phyloP scores from a whole-genome alignment of 1,140 invertebrate species.

The Drosophila saltans region DNA sequence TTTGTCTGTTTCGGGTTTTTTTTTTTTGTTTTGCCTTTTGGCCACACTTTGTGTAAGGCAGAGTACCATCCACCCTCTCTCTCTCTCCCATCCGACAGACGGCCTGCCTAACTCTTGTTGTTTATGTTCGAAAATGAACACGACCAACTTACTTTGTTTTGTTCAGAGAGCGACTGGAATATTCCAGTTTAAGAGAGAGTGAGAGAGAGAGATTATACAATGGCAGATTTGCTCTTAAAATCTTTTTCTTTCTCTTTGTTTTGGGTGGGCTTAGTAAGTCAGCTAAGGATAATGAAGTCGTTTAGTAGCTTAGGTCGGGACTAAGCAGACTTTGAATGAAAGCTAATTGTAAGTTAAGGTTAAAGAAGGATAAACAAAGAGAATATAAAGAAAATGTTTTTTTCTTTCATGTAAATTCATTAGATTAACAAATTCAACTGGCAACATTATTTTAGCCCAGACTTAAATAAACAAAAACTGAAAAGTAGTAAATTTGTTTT shows the following conservation, averaged over 20 bases:
- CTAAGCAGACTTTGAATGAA: background rate
- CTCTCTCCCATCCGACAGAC: background rate
- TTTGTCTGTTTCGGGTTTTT: constrained; percentile 33
- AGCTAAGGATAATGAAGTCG: background rate
- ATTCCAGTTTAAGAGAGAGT: constrained; percentile 40
- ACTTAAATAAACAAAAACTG: too few species aligned
- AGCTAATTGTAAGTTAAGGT: background rate
- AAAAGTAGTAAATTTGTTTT: too few species aligned
- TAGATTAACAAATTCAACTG: too few species aligned
- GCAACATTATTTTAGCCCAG: too few species aligned
- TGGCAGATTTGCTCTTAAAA: background rate
- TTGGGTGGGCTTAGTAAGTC: background rate
- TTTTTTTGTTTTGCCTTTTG: constrained; percentile 52
- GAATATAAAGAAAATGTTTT: too few species aligned
- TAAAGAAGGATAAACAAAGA: too few species aligned
- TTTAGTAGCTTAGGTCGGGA: background rate
- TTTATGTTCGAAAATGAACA: constrained; percentile 62
- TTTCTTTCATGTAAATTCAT: too few species aligned
- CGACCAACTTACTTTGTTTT: constrained; percentile 25
- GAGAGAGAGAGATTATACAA: background rate
- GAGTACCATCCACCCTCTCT: constrained; percentile 5
- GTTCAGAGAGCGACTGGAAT: constrained; percentile 45
- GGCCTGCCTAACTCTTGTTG: constrained; percentile 32
- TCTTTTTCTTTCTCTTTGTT: background rate
- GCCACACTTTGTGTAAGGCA: constrained; percentile 52